Percentiles rank a stretch among this genome's conserved stretches.
Evolutionary conservation across 30 jellyfish, hydroid and myxozoan genomes (phyloP).

Genomic region (Turritopsis rubra): DNA sequence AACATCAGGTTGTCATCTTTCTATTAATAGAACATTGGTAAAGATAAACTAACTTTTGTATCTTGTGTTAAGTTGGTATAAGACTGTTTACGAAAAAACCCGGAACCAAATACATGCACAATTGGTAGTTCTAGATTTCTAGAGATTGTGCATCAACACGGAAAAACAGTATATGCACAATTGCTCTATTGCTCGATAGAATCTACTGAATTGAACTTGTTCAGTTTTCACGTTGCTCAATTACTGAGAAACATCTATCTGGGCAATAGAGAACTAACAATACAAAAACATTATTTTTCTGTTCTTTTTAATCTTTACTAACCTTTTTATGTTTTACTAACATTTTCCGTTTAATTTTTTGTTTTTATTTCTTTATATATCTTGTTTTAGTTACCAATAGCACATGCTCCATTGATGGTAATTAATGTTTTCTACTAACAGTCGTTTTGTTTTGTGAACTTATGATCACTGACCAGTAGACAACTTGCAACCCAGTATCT

Average conservation of each 20-base stretch:
- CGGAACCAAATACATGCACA: neutral
- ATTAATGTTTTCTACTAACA: slow-evolving; percentile 9
- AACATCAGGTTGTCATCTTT: neutral
- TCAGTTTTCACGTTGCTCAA: neutral
- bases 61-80: neutral
- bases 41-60: neutral
- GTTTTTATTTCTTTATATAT: slow-evolving; percentile 16
- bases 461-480: neutral
- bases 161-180: neutral
- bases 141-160: neutral
- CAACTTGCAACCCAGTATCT: neutral
- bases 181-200: neutral
- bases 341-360: slow-evolving; percentile 1
- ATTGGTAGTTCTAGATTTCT: neutral
- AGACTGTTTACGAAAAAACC: neutral
- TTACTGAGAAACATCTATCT: neutral
- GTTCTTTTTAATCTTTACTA: neutral
- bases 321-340: slow-evolving; percentile 1
- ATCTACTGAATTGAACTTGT: neutral
- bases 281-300: neutral
- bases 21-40: neutral
- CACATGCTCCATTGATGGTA: slow-evolving; percentile 34
- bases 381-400: slow-evolving; percentile 35
- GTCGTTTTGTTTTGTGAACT: neutral
- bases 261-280: neutral